These are phyloP conservation scores for Amblyornis subalaris DNA, from an alignment of 2,113 vertebrate genomes.

Conservation along the genomic window DNA sequence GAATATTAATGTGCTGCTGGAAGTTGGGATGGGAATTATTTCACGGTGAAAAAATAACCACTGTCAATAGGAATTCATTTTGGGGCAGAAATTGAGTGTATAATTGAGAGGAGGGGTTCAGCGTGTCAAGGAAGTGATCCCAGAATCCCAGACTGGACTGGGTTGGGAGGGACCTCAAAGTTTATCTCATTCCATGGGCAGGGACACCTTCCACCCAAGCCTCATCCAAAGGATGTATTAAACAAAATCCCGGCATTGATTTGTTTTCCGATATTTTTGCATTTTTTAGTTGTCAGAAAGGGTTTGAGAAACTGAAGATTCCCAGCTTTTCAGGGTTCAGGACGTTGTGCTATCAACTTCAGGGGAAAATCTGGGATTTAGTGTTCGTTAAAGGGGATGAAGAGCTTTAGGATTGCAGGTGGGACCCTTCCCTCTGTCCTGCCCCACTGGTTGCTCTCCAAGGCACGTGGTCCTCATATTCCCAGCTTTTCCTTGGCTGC, in stretches of 20 bases:
- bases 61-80: not conserved
- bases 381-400: not conserved
- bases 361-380: not conserved
- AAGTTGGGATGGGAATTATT: not conserved
- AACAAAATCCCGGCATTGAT: accelerated
- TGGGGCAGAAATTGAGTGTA: not conserved
- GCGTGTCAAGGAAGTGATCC: not conserved
- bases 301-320: not conserved
- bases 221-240: not conserved
- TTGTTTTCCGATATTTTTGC: accelerated
- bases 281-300: not conserved
- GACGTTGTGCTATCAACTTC: accelerated
- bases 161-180: not conserved
- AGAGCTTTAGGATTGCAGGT: not conserved
- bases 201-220: not conserved
- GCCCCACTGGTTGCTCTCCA: not conserved
- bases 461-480: accelerated
- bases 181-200: not conserved
- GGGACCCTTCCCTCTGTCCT: not conserved
- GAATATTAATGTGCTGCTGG: not conserved
- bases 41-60: not conserved
- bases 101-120: not conserved
- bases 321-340: not conserved
- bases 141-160: not conserved
- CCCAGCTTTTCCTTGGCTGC: not conserved